phyloP scores from a whole-genome alignment of 2,113 vertebrate genomes.

The Rhinogobius similis region DNA sequence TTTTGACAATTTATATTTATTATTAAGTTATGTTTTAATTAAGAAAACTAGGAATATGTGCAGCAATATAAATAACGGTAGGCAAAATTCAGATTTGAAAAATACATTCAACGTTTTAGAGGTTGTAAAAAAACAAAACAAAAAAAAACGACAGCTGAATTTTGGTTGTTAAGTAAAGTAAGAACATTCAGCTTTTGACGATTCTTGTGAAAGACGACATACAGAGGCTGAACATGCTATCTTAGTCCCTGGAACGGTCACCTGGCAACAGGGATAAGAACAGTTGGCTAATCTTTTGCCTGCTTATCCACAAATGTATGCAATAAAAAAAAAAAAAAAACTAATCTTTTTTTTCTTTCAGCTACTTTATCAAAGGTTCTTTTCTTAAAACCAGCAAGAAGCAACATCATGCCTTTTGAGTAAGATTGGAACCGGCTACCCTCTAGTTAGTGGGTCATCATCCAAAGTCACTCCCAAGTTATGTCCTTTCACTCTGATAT shows the following conservation, averaged over 20 bases:
- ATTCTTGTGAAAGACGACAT: background rate
- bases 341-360: no score
- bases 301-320: background rate
- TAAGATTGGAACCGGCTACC: no score
- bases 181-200: background rate
- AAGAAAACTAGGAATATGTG: background rate
- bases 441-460: background rate
- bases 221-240: background rate
- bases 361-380: no score
- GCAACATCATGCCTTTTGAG: background rate
- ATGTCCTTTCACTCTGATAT: no score
- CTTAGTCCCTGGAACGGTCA: background rate
- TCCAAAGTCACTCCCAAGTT: background rate
- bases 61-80: background rate
- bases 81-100: background rate
- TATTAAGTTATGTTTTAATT: no score
- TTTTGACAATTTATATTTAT: background rate
- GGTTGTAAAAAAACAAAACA: background rate
- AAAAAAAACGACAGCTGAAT: no score
- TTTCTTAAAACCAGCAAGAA: background rate
- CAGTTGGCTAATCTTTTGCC: background rate
- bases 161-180: background rate
- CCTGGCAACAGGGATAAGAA: background rate
- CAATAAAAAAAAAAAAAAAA: no score
- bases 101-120: background rate